Evolutionary conservation across 2,797 vertebrate species (phyloP).

Genomic region (Nasua narica): DNA sequence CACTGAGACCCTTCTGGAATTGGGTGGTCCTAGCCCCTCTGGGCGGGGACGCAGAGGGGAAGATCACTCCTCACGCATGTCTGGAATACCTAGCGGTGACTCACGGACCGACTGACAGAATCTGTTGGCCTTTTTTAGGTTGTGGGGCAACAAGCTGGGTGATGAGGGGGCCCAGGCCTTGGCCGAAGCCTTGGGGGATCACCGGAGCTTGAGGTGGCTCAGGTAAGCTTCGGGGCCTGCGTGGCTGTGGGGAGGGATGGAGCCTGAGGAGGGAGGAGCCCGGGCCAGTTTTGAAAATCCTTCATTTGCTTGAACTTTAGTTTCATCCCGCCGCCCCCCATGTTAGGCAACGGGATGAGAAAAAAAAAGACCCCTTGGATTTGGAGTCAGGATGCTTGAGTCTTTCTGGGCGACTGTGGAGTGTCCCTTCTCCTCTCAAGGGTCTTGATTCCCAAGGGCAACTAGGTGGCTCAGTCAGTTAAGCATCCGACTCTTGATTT

Average conservation of each 20-base stretch:
- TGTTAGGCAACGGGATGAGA: background rate
- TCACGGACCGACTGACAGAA: background rate
- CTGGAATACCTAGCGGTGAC: background rate
- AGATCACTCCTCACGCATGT: fast-evolving
- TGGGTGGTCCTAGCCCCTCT: background rate
- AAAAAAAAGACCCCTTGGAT: background rate
- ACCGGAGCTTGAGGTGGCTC: conserved; percentile 86
- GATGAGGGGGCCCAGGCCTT: conserved; percentile 87
- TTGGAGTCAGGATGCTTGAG: background rate
- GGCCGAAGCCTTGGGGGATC: conserved; percentile 84
- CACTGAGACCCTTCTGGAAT: background rate
- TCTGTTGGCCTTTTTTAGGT: conserved; percentile 77
- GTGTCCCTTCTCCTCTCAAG: background rate
- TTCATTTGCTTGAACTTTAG: background rate
- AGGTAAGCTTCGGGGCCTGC: conserved; percentile 81
- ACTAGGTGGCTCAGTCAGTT: background rate
- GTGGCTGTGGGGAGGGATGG: background rate
- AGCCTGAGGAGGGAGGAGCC: background rate
- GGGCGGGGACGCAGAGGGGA: background rate
- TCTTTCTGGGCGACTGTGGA: background rate
- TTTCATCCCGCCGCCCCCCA: fast-evolving
- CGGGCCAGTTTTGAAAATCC: background rate
- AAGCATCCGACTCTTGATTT: background rate
- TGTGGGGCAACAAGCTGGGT: conserved; percentile 91
- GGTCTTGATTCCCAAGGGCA: background rate